phyloP scores from a whole-genome alignment of 2,113 vertebrate species.

The Terrapene triunguis region DNA sequence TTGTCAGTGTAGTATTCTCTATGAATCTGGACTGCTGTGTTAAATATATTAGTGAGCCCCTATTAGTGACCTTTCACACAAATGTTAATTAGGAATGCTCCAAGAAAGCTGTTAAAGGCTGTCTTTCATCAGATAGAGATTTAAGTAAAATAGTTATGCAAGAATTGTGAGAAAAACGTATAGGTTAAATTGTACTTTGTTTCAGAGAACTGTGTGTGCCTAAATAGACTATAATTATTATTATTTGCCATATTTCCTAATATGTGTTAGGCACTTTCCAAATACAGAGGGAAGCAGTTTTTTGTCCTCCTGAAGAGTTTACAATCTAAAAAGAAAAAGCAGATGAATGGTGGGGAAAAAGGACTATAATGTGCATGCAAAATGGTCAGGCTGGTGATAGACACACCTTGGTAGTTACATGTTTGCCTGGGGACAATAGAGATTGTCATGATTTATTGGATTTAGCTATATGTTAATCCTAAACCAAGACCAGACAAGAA shows the following conservation, averaged over 20 bases:
- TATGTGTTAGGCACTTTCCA: neutral
- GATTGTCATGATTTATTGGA: neutral
- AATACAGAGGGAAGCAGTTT: neutral
- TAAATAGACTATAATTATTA: neutral
- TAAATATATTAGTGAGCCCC: neutral
- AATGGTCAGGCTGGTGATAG: neutral
- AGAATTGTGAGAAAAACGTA: neutral
- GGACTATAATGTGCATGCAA: neutral
- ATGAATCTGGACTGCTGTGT: neutral
- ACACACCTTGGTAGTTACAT: neutral
- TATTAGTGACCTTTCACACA: neutral
- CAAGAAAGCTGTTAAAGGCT: neutral
- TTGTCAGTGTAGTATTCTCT: neutral
- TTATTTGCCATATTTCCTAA: neutral
- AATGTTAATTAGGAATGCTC: no score
- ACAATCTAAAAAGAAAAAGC: neutral
- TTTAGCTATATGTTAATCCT: neutral
- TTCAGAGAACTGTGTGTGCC: neutral
- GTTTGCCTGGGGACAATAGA: neutral
- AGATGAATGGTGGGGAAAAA: neutral
- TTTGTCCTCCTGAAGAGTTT: neutral
- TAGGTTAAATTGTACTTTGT: neutral
- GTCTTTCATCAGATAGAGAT: neutral
- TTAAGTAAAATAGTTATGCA: neutral
- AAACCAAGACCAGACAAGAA: neutral